Conservation (phyloP, 2,888 invertebrate species). For the Camptogramma bilineatum region DNA sequence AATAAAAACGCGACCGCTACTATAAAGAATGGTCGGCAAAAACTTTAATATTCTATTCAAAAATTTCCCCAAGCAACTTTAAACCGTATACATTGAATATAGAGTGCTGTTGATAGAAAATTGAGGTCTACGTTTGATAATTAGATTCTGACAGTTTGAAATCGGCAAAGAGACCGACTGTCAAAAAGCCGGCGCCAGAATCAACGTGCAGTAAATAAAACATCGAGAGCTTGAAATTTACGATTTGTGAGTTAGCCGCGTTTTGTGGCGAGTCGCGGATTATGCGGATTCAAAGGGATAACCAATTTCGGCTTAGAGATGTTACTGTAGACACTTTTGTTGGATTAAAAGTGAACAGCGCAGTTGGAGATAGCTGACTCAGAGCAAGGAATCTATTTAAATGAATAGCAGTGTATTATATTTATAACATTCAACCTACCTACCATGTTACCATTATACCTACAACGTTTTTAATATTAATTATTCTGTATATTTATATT, state of each 20-base stretch:
- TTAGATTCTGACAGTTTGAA: slow-evolving; percentile 83
- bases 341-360: slow-evolving; percentile 4
- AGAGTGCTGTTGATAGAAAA: slow-evolving; percentile 41
- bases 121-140: slow-evolving; percentile 63
- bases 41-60: slow-evolving; percentile 59
- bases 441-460: no score
- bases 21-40: slow-evolving; percentile 76
- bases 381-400: not conserved
- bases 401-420: no score
- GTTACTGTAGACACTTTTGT: slow-evolving; percentile 25
- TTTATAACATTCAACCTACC: no score
- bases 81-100: slow-evolving; percentile 46
- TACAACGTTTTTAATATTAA: no score
- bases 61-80: slow-evolving; percentile 44
- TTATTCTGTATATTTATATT: no score
- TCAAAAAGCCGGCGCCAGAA: slow-evolving; percentile 81
- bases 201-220: slow-evolving; percentile 75
- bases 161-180: slow-evolving; percentile 81
- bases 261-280: slow-evolving; percentile 49
- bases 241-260: slow-evolving; percentile 58
- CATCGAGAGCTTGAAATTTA: slow-evolving; percentile 64
- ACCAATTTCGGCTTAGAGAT: slow-evolving; percentile 30
- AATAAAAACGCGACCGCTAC: slow-evolving; percentile 67
- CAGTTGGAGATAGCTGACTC: not conserved
- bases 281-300: slow-evolving; percentile 35